Base-by-base conservation (phyloP, 2,113 vertebrate genomes). In the Malaclemys terrapin region DNA sequence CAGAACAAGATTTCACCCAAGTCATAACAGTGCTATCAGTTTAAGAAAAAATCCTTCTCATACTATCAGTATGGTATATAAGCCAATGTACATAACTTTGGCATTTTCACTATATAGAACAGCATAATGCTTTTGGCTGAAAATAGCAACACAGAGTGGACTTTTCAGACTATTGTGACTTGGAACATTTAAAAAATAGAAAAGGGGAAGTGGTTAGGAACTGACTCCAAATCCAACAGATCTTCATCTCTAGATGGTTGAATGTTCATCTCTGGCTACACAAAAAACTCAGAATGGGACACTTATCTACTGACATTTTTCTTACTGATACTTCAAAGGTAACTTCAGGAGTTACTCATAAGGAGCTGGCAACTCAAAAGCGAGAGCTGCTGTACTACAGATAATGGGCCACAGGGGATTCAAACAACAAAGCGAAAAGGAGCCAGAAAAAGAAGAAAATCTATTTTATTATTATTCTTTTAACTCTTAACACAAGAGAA, bases 401-500 rank as follows among this genome's bases (percentile, higher is more conserved):
- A 72, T 86, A 95, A 88, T 52, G 59, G 75, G 75, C 45, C 93
- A 27, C 84, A 27, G 6, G 86, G 80, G 84, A 93, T 72, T 96
- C 82, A 86, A 83, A 91, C 3, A 84, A 45, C 13, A 78, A 87
- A 16, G 10, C 22, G 47, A 6, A 82, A 83, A 35, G 27, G 54
- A 29, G 27, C 52, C n/a, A 11, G 1, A 1, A 6, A 8, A 7
- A 80, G 29, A 31, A 82, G 57, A 50, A 82, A 29, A 27, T 14
- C 42, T 47, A 29, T 47, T 59, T 80, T 54, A 38, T 22, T 47
- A 29, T 38, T 22, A n/a, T 2, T 22, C 47, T 29, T 2, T 29
- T 38, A 89, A 75, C 17, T 35, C 2, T 31, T 86, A 95, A 75
- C 6, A 11, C 5, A 86, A 56, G 8, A 94, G 56, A 93, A 94